Base-by-base conservation (phyloP, 2,797 vertebrate genomes). In the Malurus leucopterus region DNA sequence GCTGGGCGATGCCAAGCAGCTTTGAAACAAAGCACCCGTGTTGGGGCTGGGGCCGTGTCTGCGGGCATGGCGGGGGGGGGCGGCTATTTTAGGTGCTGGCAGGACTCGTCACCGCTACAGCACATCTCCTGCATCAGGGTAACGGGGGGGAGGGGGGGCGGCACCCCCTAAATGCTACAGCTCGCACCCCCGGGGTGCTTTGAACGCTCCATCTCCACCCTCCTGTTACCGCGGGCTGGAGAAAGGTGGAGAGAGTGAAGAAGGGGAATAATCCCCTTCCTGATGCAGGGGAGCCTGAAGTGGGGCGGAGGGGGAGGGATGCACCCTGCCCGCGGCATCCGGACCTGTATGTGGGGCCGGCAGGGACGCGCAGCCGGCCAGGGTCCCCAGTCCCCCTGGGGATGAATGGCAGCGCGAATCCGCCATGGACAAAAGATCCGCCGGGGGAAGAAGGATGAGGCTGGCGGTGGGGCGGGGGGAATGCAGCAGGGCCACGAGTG, bases 1-100 rank as follows among this genome's bases (percentile, higher is more conserved):
- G 79, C 79, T 0, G 34, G 61, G 71, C 19, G 16, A 94, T 93
- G 94, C 92, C 94, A 95, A 93, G 94, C 63, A 21, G 91, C 87
- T 90, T 75, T 88, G 92, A 74, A 94, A 94, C 94, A 94, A 93
- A 91, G 92, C 91, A 68, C 78, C 91, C 94, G 89, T 91, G 91
- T 90, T 88, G 92, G 88, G 89, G 88, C 84, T 81, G 90, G 80
- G 92, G 77, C 92, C 64, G 65, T 40, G 82, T 6, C 71, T 72
- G 87, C 49, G 43, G 87, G 74, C 81, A 88, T 7, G 64, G 72
- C 19, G 23, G 26, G 54, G 26, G 89, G 38, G 29, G 38, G 11
- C 9, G 12, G 93, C 51, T 94, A 92, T 93, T 92, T 93, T 90
- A 68, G 75, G 84, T 90, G 82, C 68, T 90, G 90, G 90, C 91